These are phyloP conservation scores for Barnardius zonarius DNA, from an alignment of 2,113 vertebrate species.

Conservation along the genomic window DNA sequence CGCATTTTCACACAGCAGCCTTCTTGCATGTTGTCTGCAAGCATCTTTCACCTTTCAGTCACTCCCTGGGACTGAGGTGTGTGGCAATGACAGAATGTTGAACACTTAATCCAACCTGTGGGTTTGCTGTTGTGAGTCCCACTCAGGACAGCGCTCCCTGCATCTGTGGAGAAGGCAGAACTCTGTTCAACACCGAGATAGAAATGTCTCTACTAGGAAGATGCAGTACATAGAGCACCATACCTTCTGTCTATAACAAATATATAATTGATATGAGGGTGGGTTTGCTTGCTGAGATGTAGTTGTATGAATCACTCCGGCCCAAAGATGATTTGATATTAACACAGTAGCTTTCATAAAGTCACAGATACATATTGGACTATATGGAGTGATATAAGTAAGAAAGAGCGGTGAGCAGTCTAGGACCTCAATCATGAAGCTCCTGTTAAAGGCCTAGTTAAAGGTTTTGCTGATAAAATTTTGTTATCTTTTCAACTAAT, in stretches of 20 bases:
- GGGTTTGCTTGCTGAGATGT: not conserved
- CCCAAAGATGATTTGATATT: not conserved
- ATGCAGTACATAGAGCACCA: not conserved
- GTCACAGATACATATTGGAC: not conserved
- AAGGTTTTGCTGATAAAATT: not conserved
- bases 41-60: not conserved
- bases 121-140: no score
- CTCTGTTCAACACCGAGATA: not conserved
- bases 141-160: not conserved
- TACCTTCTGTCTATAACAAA: not conserved
- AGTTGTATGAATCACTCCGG: not conserved
- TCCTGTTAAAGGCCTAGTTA: not conserved
- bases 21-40: not conserved
- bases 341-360: not conserved
- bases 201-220: not conserved
- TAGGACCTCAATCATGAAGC: not conserved
- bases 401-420: not conserved
- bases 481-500: not conserved
- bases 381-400: not conserved
- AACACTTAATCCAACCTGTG: not conserved
- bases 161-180: not conserved
- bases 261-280: not conserved
- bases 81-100: accelerated
- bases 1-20: not conserved
- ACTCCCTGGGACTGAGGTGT: no score